A percentile compares a stretch with the other conserved stretches of the same genome.
These are phyloP conservation scores for Drosophila nikananu DNA, from an alignment of 1,140 invertebrate genomes.

Conservation along the genomic window DNA sequence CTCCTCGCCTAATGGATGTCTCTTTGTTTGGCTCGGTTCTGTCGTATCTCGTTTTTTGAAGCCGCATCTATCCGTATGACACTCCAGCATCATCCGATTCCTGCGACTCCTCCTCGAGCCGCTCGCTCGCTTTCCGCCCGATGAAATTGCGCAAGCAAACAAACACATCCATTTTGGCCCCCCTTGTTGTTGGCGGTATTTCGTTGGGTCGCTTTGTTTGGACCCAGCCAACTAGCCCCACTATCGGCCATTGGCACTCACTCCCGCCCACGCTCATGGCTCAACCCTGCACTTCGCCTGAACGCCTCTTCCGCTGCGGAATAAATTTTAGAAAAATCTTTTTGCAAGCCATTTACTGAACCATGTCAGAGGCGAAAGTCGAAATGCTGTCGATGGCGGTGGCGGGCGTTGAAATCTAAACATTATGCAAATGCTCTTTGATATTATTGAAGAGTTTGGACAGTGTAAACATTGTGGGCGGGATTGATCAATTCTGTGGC, in stretches of 20 bases:
- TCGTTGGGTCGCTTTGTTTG: conserved; percentile 47
- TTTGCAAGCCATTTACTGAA: conserved; percentile 44
- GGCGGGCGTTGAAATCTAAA: conserved; percentile 41
- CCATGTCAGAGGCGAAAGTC: conserved; percentile 44
- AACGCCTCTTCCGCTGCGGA: conserved; percentile 16
- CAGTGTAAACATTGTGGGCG: conserved; percentile 38
- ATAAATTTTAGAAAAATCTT: conserved; percentile 54
- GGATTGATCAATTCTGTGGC: conserved; percentile 44
- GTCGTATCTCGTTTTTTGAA: conserved; percentile 76
- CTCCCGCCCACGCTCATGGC: conserved; percentile 12
- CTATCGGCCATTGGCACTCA: conserved; percentile 64
- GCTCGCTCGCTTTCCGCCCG: conserved; percentile 6
- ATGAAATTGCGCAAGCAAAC: conserved; percentile 73
- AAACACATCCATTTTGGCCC: conserved; percentile 59
- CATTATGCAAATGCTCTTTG: conserved; percentile 56
- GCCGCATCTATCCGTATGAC: conserved; percentile 55
- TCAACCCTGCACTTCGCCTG: conserved; percentile 16
- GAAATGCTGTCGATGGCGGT: conserved; percentile 21
- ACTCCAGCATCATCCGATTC: conserved; percentile 40
- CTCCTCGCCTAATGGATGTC: conserved; percentile 67
- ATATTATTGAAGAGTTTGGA: conserved; percentile 45
- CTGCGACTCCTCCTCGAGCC: neutral
- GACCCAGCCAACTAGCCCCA: conserved; percentile 46
- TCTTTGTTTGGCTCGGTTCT: conserved; percentile 58
- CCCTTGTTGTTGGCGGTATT: conserved; percentile 19